Evolutionary conservation across 2,888 invertebrate genomes (phyloP).

Genomic region (Watsonalla cultraria): DNA sequence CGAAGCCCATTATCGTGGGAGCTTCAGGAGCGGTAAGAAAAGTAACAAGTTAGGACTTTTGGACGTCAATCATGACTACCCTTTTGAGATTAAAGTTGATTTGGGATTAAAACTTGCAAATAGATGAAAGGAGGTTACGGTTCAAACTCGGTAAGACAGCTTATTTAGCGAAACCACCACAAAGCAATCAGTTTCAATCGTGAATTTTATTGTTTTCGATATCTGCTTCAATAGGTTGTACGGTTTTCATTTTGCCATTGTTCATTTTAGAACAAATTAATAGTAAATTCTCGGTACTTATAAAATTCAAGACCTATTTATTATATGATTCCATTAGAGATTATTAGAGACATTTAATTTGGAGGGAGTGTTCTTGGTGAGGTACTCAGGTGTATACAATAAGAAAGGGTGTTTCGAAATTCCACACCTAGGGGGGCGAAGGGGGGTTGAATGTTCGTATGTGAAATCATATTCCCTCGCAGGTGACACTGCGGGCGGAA

Average conservation of each 20-base stretch:
- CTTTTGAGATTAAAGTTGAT: slow-evolving; percentile 1
- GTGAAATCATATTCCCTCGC: no score
- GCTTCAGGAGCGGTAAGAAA: neutral
- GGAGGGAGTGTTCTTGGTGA: no score
- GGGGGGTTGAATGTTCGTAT: no score
- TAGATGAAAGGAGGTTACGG: neutral
- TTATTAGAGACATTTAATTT: no score
- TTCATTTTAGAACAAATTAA: no score
- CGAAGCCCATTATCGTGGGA: neutral
- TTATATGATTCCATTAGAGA: no score
- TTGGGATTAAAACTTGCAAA: neutral
- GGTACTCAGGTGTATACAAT: no score
- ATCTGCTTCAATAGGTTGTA: neutral
- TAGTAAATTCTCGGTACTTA: no score
- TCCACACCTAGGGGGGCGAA: no score
- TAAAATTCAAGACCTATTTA: no score
- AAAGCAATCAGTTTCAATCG: neutral
- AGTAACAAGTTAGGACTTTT: neutral
- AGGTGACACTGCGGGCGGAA: no score
- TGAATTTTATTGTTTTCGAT: neutral
- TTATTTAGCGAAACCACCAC: neutral
- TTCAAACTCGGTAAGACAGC: neutral
- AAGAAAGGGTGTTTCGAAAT: no score
- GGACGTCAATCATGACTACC: neutral
- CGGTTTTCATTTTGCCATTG: neutral